Base-by-base conservation (phyloP, 2,888 invertebrate genomes). In the Periphyllus acericola region DNA sequence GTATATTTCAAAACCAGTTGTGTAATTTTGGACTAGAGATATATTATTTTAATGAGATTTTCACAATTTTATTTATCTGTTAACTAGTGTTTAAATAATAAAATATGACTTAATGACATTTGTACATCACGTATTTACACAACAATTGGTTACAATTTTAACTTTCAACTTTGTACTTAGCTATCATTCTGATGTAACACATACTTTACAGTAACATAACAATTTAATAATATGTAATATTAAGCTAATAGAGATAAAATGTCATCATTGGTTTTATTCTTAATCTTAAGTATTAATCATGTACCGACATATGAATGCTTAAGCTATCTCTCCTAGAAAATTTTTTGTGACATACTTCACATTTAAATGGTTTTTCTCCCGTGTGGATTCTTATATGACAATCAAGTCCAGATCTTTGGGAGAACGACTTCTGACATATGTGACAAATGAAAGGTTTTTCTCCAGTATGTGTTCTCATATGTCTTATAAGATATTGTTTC, bases 391-490 rank as follows among this genome's bases (percentile, higher is more conserved):
- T 55, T 40, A 52, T 72, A 46, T 89, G 89, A 71, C 55, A 78
- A 71, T 79, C 60, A 34, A 84, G 72, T 6, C 60, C 60, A 17
- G 79, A 79, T n/a, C 36, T 40, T 14, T 74, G 84, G 19, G 89
- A 89, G 66, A 89, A 89, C 4, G 80, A 32, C 40, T 83, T 83
- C n/a, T 80, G 83, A 74, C 89, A 89, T 6, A 74, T 52, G n/a
- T 60, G 29, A 52, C 89, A 89, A 46, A 76, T 83, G 52, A 72
- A 88, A 21, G 89, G 89, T 82, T 89, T 89, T 55, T 89, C 81
- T n/a, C 86, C 89, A 2, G 82, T 71, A 19, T 89, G 89, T 21
- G 83, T 84, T 68, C 78, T 75, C 68, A 75, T 86, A 72, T 89
- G 89, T 11, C 83, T 71, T 40, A 81, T 46, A 21, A 89, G 68